Conservation (phyloP, 2,888 invertebrate genomes). For the Eupithecia tripunctaria region DNA sequence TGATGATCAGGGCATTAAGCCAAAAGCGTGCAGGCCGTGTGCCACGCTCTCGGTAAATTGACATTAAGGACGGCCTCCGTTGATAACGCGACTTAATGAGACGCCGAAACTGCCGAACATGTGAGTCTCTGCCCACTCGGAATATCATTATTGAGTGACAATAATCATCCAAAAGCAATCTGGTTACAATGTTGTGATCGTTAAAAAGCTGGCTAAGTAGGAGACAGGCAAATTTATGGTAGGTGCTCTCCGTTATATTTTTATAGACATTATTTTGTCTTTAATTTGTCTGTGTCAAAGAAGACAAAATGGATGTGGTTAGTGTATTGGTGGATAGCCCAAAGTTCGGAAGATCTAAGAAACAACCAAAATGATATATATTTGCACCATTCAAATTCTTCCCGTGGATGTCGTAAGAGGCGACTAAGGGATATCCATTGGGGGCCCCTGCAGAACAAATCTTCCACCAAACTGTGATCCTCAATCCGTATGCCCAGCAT, state of each 20-base stretch:
- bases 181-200: not conserved
- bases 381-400: too few relatives aligned
- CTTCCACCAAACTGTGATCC: too few relatives aligned
- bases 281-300: not conserved
- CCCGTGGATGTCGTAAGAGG: too few relatives aligned
- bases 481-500: too few relatives aligned
- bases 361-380: too few relatives aligned
- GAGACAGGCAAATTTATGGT: not conserved
- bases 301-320: not conserved
- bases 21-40: slow-evolving; percentile 26
- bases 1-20: slow-evolving; percentile 13
- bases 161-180: slow-evolving; percentile 6
- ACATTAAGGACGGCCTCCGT: slow-evolving; percentile 57
- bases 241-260: not conserved
- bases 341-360: not conserved
- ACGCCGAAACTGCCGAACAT: slow-evolving; percentile 42
- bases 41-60: slow-evolving; percentile 56
- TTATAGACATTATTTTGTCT: not conserved
- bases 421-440: too few relatives aligned
- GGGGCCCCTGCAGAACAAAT: too few relatives aligned
- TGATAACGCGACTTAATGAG: slow-evolving; percentile 65
- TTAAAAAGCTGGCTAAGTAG: not conserved
- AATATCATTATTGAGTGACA: slow-evolving; percentile 47
- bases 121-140: not conserved
- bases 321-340: not conserved